Evolutionary conservation across 2,888 invertebrate genomes (phyloP).

Genomic region (Schizaphis graminum): DNA sequence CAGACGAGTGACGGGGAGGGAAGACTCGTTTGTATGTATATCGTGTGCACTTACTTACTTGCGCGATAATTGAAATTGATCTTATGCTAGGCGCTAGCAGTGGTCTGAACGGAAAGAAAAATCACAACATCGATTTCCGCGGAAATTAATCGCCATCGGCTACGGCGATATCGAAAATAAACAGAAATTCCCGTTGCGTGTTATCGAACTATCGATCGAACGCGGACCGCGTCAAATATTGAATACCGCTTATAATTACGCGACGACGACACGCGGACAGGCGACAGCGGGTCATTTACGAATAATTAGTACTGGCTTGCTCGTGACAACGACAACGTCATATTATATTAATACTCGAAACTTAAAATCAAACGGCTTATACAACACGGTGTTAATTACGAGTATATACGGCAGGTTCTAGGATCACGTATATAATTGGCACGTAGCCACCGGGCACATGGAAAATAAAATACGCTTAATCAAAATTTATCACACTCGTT

Average conservation of each 20-base stretch:
- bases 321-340: neutral
- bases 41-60: neutral
- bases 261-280: neutral
- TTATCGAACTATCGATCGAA: neutral
- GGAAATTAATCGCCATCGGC: neutral
- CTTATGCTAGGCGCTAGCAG: neutral
- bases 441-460: conserved; percentile 11
- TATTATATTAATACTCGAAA: neutral
- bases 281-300: neutral
- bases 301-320: neutral
- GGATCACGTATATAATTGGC: conserved; percentile 3
- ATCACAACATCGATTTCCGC: neutral
- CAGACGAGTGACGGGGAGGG: neutral
- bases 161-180: neutral
- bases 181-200: neutral
- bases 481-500: neutral
- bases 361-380: neutral
- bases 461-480: neutral
- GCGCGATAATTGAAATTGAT: neutral
- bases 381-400: conserved; percentile 13
- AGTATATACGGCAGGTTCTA: neutral
- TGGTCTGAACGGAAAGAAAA: neutral
- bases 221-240: neutral
- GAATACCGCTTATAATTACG: neutral
- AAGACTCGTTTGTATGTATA: neutral